Evolutionary conservation across 2,888 invertebrate genomes (phyloP).

Genomic region (Ectemnius continuus): DNA sequence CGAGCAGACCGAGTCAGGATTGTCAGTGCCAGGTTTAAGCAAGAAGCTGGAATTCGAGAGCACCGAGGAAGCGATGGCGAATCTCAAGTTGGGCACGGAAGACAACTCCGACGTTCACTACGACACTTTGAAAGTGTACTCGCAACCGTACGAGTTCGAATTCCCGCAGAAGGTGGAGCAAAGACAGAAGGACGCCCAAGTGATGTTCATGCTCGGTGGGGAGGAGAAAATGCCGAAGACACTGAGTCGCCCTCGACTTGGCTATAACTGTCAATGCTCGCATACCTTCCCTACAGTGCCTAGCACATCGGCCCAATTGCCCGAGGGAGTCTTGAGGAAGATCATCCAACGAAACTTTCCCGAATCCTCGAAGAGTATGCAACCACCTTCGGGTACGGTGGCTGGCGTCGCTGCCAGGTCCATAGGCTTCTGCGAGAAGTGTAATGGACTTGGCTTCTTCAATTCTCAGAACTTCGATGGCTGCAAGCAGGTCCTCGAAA

Average conservation of each 20-base stretch:
- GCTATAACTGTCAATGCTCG: slow-evolving; percentile 67
- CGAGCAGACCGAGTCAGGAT: slow-evolving; percentile 33
- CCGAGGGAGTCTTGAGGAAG: slow-evolving; percentile 71
- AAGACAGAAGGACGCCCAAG: slow-evolving; percentile 63
- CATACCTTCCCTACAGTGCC: slow-evolving; percentile 71
- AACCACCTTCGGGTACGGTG: slow-evolving; percentile 52
- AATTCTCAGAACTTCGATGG: slow-evolving; percentile 60
- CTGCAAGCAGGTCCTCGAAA: slow-evolving; percentile 80
- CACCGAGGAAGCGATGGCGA: slow-evolving; percentile 50
- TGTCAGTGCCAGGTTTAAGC: slow-evolving; percentile 47
- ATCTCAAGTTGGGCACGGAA: slow-evolving; percentile 34
- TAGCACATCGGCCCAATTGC: slow-evolving; percentile 73
- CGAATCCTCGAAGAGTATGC: slow-evolving; percentile 73
- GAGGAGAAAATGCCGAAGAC: slow-evolving; percentile 65
- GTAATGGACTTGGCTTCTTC: slow-evolving; percentile 63
- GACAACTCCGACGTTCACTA: slow-evolving; percentile 3
- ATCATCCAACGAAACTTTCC: slow-evolving; percentile 75
- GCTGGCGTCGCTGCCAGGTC: slow-evolving; percentile 54
- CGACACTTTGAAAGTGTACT: slow-evolving; percentile 47
- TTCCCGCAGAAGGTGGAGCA: slow-evolving; percentile 24
- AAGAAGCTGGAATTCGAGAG: slow-evolving; percentile 57
- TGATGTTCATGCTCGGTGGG: slow-evolving; percentile 72
- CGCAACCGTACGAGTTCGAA: slow-evolving; percentile 31
- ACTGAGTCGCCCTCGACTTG: slow-evolving; percentile 37
- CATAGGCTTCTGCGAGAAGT: slow-evolving; percentile 66